Base-by-base conservation (phyloP, 2,797 vertebrate genomes). In the Chiloscyllium punctatum region DNA sequence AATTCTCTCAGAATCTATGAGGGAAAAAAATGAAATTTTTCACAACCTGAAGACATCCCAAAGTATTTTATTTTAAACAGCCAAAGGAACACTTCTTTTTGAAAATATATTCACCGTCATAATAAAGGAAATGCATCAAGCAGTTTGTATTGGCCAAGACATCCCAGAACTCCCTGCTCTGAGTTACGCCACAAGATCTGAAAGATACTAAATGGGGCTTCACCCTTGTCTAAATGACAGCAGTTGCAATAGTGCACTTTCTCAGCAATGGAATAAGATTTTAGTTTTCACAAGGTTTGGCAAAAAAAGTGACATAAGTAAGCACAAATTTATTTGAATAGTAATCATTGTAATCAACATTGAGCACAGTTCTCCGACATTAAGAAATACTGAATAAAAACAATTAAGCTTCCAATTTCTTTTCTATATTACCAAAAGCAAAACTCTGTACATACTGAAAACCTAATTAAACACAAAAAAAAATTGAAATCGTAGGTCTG, bases 1-100 rank as follows among this genome's bases (percentile, higher is more conserved):
- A 98, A 96, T 96, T 97, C 97, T 96, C 98, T 98, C 95, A 98
- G 92, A 0, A 95, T 97, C 98, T 98, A 96, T 96, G 96, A 95
- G 96, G 87, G 96, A 94, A 72, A 1, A 42, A 5, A 23, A 84
- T 1, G 18, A 5, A 5, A 42, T 42, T n/a, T 66, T 68, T n/a
- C 16, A 92, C 21, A 68, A 90, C 30, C 51, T 90, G 27, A 90
- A 27, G 51, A 53, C 4, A 53, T 15, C 4, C 37, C 79, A 90
- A 90, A 30, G 87, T 62, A 30, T 27, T 62, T 57, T 33, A 48
- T 48, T 48, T 48, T 48, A 48, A 48, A 57, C 53, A 57, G 30
- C 87, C 53, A 53, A 90, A 33, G 25, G 7, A 84, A 18, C 21
- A 90, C 51, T 53, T 53, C 15, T 4, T 51, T 48, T 48, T 48